Base-by-base conservation (phyloP, 2,797 vertebrate genomes). In the Antennarius maculatus region DNA sequence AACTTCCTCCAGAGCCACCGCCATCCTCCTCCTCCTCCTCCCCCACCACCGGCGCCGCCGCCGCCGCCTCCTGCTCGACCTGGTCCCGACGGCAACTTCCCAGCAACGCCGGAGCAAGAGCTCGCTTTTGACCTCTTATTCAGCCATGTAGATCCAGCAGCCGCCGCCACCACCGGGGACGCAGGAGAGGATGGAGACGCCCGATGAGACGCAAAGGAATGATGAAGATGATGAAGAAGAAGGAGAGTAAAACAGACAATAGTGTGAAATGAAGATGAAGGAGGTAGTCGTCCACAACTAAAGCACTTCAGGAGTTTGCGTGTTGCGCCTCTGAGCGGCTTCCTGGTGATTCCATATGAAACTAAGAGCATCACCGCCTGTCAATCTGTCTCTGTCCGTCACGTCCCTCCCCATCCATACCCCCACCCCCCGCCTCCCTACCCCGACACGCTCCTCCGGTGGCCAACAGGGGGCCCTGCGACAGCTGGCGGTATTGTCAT, bases 1-100 rank as follows among this genome's bases (percentile, higher is more conserved):
- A 75, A 95, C 74, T 67, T 95, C 94, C n/a, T 94, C 92, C 75
- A 95, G 79, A 51, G 92, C 91, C 91, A 93, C 94, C n/a, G 93
- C 94, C 95, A 97, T 95, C 84, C 83, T 89, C 76, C 82, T 54
- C 53, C 80, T 16, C 60, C 51, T 95, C 84, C 83, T 89, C 76
- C 82, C 53, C 53, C 80, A 15, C 60, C 51, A 71, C 60, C 75
- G 67, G 66, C 51, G 9, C 51, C 51, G 71, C 60, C 75, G 67
- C 66, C 86, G 69, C 66, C 79, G 76, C 76, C 71, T 62, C 58
- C 57, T 76, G 59, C 77, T 78, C 72, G 74, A 84, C 70, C 78
- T 56, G 75, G 82, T 85, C 79, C 76, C 62, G 70, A 75, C 75
- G 57, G 75, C 66, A 69, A 84, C 77, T 80, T 85, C 2, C 6